phyloP scores from a whole-genome alignment of 2,797 vertebrate species.

The Lacerta bilineata region DNA sequence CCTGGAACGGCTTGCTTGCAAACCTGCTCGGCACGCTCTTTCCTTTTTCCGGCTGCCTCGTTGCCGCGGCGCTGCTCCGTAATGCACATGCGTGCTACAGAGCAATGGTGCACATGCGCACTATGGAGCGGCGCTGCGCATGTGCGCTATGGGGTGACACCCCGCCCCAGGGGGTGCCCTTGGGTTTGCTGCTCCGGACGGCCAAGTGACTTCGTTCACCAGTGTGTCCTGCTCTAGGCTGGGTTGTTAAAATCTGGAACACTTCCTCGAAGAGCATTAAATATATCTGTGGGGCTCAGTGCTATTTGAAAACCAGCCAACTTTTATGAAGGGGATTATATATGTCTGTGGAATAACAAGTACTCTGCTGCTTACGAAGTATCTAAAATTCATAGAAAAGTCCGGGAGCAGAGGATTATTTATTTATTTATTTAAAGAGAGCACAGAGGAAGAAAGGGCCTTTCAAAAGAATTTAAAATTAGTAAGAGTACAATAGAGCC shows the following conservation, averaged over 20 bases:
- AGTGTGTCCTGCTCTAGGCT: neutral
- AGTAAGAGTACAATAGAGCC: conserved; percentile 55
- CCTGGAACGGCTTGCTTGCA: too few relatives aligned
- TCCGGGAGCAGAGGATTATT: conserved; percentile 27
- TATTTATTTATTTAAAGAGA: conserved; percentile 37
- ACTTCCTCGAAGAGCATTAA: conserved; percentile 9
- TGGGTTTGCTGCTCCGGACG: too few relatives aligned
- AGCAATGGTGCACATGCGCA: too few relatives aligned
- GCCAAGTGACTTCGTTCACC: too few relatives aligned
- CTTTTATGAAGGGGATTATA: conserved; percentile 21
- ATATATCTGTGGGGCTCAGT: conserved; percentile 15
- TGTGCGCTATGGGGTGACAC: too few relatives aligned
- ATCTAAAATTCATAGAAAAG: conserved; percentile 27
- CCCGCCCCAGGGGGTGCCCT: too few relatives aligned
- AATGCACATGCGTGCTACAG: too few relatives aligned
- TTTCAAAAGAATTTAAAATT: conserved; percentile 69
- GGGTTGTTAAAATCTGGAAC: conserved; percentile 9
- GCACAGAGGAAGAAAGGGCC: conserved; percentile 52
- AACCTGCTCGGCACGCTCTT: too few relatives aligned
- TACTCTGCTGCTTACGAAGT: neutral
- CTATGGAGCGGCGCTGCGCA: too few relatives aligned
- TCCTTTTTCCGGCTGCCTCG: too few relatives aligned
- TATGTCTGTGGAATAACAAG: conserved; percentile 22
- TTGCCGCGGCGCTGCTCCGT: too few relatives aligned
- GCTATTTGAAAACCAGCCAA: conserved; percentile 9